These are phyloP conservation scores for Macropus fuliginosus DNA, from an alignment of 2,797 vertebrate genomes.

Conservation along the genomic window DNA sequence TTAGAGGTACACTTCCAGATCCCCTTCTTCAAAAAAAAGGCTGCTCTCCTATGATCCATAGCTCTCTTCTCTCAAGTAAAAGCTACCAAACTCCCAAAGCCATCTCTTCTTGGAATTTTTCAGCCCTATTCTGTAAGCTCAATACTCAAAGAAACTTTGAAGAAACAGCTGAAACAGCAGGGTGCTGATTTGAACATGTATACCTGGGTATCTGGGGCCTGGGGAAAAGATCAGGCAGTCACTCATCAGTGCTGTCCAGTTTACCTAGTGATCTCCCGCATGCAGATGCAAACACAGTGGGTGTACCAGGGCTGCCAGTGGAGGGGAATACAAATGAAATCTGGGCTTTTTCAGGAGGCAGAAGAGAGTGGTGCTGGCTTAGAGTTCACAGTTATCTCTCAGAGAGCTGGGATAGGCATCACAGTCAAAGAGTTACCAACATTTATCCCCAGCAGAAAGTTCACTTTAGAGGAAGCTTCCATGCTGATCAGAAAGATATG, in stretches of 20 bases:
- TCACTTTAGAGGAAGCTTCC: slow-evolving; percentile 27
- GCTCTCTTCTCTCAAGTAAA: neutral
- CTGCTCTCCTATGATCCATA: neutral
- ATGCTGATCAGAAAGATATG: slow-evolving; percentile 40
- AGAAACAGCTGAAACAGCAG: neutral
- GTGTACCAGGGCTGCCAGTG: neutral
- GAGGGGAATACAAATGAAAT: neutral
- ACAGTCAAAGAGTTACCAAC: neutral
- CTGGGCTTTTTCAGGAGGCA: neutral
- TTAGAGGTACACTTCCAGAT: neutral
- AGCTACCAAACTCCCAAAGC: neutral
- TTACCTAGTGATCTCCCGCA: neutral
- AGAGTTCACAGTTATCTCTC: slow-evolving; percentile 10
- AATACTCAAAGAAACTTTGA: neutral
- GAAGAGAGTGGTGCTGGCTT: neutral
- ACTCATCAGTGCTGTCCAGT: neutral
- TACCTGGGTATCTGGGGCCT: too few species aligned
- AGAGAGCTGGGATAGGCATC: neutral
- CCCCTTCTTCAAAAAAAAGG: neutral
- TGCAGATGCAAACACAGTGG: neutral
- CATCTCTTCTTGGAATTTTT: neutral
- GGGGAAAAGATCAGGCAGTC: neutral
- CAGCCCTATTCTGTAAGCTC: neutral
- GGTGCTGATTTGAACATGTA: neutral
- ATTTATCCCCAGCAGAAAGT: neutral